phyloP scores from a whole-genome alignment of 2,888 invertebrate species.

The Leucoma salicis region DNA sequence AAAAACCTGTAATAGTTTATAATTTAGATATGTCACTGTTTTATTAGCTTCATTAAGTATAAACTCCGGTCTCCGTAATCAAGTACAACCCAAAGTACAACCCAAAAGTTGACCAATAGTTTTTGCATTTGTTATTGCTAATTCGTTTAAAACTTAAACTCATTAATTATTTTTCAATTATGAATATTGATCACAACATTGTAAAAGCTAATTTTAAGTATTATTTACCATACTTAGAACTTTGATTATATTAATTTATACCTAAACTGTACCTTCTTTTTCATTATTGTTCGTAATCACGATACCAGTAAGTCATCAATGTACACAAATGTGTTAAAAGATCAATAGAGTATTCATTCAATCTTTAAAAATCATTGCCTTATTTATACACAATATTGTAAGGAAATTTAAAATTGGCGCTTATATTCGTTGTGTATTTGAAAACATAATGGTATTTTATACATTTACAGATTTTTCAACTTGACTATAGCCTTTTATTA shows the following conservation, averaged over 20 bases:
- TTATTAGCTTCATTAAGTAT: not conserved
- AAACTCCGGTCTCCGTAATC: too few relatives aligned
- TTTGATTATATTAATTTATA: not conserved
- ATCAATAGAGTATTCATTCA: not conserved
- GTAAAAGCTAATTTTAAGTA: constrained; percentile 18
- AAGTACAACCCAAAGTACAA: too few relatives aligned
- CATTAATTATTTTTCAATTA: not conserved
- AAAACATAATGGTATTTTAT: not conserved
- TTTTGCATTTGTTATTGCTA: not conserved
- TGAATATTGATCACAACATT: constrained; percentile 10
- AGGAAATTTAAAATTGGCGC: not conserved
- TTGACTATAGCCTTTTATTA: constrained; percentile 2
- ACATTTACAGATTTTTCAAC: not conserved
- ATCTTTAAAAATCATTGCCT: not conserved
- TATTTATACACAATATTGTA: not conserved
- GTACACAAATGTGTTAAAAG: not conserved
- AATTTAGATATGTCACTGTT: not conserved
- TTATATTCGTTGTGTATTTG: not conserved
- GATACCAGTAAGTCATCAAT: not conserved
- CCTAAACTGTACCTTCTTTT: not conserved
- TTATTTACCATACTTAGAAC: not conserved
- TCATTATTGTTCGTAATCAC: not conserved
- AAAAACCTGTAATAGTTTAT: not conserved
- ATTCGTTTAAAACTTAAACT: not conserved
- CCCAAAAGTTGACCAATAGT: not conserved